Base-by-base conservation (phyloP, 2,888 invertebrate genomes). In the Bellardia bayeri region DNA sequence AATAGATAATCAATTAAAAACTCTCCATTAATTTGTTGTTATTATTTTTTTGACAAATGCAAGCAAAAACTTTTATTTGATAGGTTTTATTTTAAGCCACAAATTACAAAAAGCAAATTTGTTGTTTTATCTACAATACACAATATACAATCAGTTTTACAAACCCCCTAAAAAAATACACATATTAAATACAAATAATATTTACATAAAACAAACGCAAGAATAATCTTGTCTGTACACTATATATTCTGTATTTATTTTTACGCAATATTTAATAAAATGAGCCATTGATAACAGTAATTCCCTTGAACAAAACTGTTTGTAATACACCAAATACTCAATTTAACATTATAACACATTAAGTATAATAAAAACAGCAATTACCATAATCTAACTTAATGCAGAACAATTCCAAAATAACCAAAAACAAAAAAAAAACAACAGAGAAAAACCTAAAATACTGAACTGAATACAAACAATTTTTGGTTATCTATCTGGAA, bases 281-380 rank as follows among this genome's bases (percentile, higher is more conserved):
- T 58, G 16, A 83, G 56, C 75, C 58, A 84, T 40, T 72, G 72
- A 78, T 78, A 75, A 66, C 75, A n/a, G 42, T 45, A 66, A 64
- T 78, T 58, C 84, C 76, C 6, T 75, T 37, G 14, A 79, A 85
- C 69, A 51, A 85, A 85, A 68, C 45, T 68, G 49, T 56, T 66
- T 5, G 40, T 61, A 76, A 72, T 80, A 80, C 88, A 89, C 84
- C 89, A 88, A 87, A 91, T 91, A 89, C 90, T 89, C 82, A 79
- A 87, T 87, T 87, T 87, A 82, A 82, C 85, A 87, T 87, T 85
- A 75, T 64, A 79, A 79, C 82, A 81, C 82, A 82, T 82, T 71
- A 78, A 82, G 16, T 69, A 51, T 69, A 85, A 85, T 85, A 82
- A 79, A 79, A 87, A 64, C 82, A 87, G 63, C 82, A 72, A 87